Evolutionary conservation across 2,888 invertebrate genomes (phyloP).

Genomic region (Patella caerulea): DNA sequence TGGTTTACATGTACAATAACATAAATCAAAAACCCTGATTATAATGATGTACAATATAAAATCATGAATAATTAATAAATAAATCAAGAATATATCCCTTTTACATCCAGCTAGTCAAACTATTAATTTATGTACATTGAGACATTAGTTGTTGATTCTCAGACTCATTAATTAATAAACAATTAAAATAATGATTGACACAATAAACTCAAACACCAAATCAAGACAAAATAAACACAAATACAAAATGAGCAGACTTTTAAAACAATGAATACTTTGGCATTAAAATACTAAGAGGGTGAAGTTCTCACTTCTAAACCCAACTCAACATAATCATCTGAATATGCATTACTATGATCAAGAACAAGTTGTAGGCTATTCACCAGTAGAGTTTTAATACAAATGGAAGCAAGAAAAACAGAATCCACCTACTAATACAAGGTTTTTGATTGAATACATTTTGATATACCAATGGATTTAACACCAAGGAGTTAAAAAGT

Average conservation of each 20-base stretch:
- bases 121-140: conserved; percentile 2
- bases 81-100: conserved; percentile 10
- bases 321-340: conserved; percentile 1
- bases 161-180: background rate
- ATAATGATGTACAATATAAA: conserved; percentile 2
- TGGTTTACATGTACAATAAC: no score
- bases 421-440: no score
- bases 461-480: no score
- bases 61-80: conserved; percentile 7
- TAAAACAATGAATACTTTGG: conserved; percentile 8
- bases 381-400: no score
- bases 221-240: no score
- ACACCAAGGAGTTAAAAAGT: no score
- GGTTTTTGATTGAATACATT: no score
- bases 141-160: background rate
- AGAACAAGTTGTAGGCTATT: no score
- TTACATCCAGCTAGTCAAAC: conserved; percentile 5
- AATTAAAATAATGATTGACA: conserved; percentile 11
- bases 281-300: conserved; percentile 2
- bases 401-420: no score
- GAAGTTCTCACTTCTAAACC: background rate
- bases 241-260: background rate
- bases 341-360: background rate
- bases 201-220: no score
- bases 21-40: background rate